Evolutionary conservation across 2,797 vertebrate species (phyloP).

Genomic region (Prunella strophiata): DNA sequence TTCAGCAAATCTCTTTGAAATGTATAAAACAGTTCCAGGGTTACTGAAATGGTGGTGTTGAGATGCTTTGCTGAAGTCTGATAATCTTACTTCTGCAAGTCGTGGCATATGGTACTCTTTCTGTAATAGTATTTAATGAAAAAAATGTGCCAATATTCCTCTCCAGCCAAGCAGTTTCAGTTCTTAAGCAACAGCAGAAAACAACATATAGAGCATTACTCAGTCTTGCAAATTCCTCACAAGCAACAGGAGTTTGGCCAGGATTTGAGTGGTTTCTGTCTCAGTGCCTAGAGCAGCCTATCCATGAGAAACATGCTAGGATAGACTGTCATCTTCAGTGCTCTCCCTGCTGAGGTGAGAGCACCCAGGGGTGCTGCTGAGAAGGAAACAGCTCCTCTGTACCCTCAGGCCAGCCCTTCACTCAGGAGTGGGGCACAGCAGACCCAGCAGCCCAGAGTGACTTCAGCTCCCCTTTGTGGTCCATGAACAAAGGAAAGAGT

Average conservation of each 20-base stretch:
- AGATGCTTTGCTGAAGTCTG: background rate
- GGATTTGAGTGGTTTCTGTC: background rate
- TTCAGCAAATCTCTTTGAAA: background rate
- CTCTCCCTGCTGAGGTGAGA: background rate
- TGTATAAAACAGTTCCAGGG: background rate
- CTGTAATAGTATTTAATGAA: background rate
- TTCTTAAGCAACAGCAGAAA: background rate
- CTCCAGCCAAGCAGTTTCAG: background rate
- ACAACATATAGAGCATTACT: background rate
- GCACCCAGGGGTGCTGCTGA: background rate
- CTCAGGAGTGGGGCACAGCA: background rate
- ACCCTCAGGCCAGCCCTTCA: background rate
- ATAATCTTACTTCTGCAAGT: constrained; percentile 14
- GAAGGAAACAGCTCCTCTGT: background rate
- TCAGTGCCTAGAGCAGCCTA: background rate
- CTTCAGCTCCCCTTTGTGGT: background rate
- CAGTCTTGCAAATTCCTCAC: background rate
- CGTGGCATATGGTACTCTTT: background rate
- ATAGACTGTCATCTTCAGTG: background rate
- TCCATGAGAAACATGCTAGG: background rate
- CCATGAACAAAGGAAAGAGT: background rate
- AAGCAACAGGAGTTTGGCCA: background rate
- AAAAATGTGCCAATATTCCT: background rate
- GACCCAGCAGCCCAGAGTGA: background rate
- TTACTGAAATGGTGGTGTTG: background rate